Evolutionary conservation across 2,113 vertebrate species (phyloP), one percentile per base, ranked within the genome.

Genomic region (Bos indicus): DNA sequence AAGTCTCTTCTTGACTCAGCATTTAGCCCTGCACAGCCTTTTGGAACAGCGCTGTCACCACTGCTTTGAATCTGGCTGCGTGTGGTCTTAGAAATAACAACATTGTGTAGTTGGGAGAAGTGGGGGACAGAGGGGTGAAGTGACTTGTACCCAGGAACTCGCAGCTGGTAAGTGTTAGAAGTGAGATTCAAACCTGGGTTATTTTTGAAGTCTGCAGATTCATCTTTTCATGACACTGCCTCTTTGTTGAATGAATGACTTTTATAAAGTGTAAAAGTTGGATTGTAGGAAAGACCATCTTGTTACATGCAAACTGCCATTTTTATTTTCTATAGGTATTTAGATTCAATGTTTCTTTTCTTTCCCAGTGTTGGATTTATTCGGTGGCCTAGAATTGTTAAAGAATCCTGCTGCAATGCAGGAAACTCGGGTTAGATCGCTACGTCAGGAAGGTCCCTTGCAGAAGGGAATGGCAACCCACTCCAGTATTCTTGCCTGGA

Each of bases 251-350:
- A 57, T 59, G n/a, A 82, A 64, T 85, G 33, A 84, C 54, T 40
- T 74, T 74, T 71, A 56, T n/a, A 62, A 95, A 80, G 6, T 8
- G 5, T 21, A 26, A 57, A 86, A 5, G 6, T 3, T 85, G 5
- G 3, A 57, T 13, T 33, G 33, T 9, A 52, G 23, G 25, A 54
- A 17, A 40, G 56, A 17, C 2, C 26, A 30, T 56, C 25, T 51
- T 52, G 6, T 86, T n/a, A 77, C 28, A 59, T 43, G 11, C 43
- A 86, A 95, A 62, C 6, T 56, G 17, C 13, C 46, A 8, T 64
- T 86, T 91, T 40, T 74, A 36, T 96, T 86, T 88, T 40, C 74
- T 85, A 9, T 1, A 40, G 28, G 3, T 40, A 33, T 91, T 88
- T 57, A 71, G 12, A 80, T 64, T 59, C 77, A 74, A 0, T 74